phyloP scores from a whole-genome alignment of 2,113 vertebrate species.

The Ardeotis arabs region DNA sequence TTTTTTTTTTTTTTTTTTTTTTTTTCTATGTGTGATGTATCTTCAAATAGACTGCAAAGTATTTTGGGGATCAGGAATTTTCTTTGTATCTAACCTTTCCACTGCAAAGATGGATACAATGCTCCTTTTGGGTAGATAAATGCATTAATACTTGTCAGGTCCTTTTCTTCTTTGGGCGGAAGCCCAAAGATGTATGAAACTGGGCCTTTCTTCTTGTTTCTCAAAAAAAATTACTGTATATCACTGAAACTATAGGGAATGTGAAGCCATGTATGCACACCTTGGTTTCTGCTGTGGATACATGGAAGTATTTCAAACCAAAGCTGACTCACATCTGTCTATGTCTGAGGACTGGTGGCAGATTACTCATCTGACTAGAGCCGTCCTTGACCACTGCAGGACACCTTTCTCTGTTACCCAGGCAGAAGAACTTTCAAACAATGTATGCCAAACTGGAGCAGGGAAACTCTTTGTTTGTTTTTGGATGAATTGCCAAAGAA shows the following conservation, averaged over 20 bases:
- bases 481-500: background rate
- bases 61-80: background rate
- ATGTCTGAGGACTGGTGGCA: background rate
- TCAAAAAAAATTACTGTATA: background rate
- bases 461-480: background rate
- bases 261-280: background rate
- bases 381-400: background rate
- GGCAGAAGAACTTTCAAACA: background rate
- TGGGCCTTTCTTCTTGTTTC: background rate
- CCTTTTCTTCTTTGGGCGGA: background rate
- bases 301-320: background rate
- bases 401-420: background rate
- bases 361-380: background rate
- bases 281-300: background rate
- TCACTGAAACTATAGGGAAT: accelerated
- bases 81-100: background rate
- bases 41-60: background rate
- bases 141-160: background rate
- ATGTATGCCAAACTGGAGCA: background rate
- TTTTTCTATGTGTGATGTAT: background rate
- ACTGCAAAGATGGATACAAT: background rate
- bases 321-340: background rate
- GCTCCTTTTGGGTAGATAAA: background rate
- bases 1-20: background rate
- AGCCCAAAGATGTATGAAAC: background rate